Evolutionary conservation across 2,888 invertebrate species (phyloP), one percentile per base, ranked within the genome.

Genomic region (Magallana nippona): DNA sequence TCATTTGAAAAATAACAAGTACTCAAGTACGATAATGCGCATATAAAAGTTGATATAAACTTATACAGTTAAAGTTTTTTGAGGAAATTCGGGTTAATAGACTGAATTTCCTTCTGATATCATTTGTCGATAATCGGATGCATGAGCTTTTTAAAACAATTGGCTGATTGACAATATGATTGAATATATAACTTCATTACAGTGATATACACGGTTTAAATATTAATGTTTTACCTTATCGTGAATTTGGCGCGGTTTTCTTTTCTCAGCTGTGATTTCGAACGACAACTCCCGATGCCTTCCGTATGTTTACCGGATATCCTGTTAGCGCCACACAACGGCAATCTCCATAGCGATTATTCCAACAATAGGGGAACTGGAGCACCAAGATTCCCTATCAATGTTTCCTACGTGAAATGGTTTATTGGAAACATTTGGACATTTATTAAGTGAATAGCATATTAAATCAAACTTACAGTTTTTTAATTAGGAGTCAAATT

Each of bases 301-400:
- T 27, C 71, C 71, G 71, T 27, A 27, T 3, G 8, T 32, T 27
- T 15, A 71, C 79, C 82, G 84, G 85, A 82, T 82, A 81, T 86
- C 89, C 85, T 84, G 78, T 81, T 79, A 82, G 60, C 71, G 81
- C 80, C 86, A 85, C 85, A 86, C 86, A 77, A 82, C 87, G 88
- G 86, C 84, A 87, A 88, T 91, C 89, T 89, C 91, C 91, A 91
- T 91, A 90, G 91, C 88, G 89, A 91, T 91, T 91, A 88, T 86
- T 89, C 86, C 90, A 89, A 91, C 91, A 91, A 89, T 86, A 78
- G 15, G 71, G 71, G 71, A 71, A 27, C 32, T 71, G 27, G 71
- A 27, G 27, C 71, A 71, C 32, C 27, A 71, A 22, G 71, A 15
- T 71, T 71, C 71, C 71, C 71, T 71, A 71, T 27, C 71, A 71